phyloP scores from a whole-genome alignment of 1,140 invertebrate genomes.

The Chymomyza costata region DNA sequence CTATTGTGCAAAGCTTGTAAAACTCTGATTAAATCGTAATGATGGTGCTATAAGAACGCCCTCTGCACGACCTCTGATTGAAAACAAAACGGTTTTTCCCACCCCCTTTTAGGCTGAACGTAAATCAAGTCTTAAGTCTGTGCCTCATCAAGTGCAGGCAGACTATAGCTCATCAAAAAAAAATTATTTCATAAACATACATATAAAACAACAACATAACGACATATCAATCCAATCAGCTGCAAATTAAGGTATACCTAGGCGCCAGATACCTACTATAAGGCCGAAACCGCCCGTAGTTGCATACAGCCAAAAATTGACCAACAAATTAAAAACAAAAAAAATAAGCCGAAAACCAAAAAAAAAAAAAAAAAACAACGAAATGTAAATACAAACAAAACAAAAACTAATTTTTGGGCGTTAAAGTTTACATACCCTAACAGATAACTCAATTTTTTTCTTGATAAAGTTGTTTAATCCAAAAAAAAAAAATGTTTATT shows the following conservation, averaged over 20 bases:
- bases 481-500: too few relatives aligned
- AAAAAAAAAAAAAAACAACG: conserved; percentile 6
- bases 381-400: conserved; percentile 3
- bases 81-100: conserved; percentile 25
- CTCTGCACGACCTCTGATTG: too few relatives aligned
- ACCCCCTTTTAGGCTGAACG: too few relatives aligned
- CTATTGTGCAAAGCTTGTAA: conserved; percentile 4
- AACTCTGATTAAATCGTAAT: conserved; percentile 3
- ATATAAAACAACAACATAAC: conserved; percentile 28
- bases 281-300: conserved; percentile 31
- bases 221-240: conserved; percentile 60
- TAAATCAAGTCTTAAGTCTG: too few relatives aligned
- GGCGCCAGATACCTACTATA: conserved; percentile 19
- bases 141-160: conserved; percentile 56
- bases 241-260: conserved; percentile 70
- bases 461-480: too few relatives aligned
- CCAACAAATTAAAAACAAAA: conserved; percentile 38
- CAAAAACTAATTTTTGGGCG: conserved; percentile 4
- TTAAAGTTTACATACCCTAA: too few relatives aligned
- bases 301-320: conserved; percentile 48
- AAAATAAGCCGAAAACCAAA: conserved; percentile 10
- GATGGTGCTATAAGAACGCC: too few relatives aligned
- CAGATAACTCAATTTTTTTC: too few relatives aligned
- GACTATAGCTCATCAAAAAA: conserved; percentile 42
- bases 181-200: conserved; percentile 30